Evolutionary conservation across 2,888 invertebrate genomes (phyloP), one percentile per base, ranked within the genome.

Genomic region (Cantharis lateralis): DNA sequence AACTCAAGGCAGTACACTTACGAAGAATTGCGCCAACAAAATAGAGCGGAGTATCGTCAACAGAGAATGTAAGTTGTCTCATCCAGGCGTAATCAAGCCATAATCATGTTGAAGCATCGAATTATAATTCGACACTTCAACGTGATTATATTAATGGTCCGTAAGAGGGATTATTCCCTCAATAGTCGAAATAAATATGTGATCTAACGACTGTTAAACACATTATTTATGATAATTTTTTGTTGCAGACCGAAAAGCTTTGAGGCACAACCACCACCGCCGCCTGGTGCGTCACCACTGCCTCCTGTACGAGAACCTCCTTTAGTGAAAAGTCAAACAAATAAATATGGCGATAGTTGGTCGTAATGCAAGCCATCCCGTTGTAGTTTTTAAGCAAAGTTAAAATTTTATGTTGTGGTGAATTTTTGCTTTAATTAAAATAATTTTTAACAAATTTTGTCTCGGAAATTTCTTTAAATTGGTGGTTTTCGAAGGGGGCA

Each of bases 11-110:
- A 89, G 0, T 90, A 92, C 13, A 91, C 92, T 0, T 95, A 95
- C 84, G 95, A 95, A 61, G 95, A 95, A 82, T 87, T 95, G 77
- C 90, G 95, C 16, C 91, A 90, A 70, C 90, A 89, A 84, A 95
- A 95, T 88, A 89, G 95, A 69, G 92, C 92, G 62, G 92, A 93
- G 28, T 92, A 91, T 85, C 85, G 85, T 74, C 85, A 87, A 74
- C 85, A 84, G 78, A 82, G 88, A 62, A 80, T 28, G 82, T 83
- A 20, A 82, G 75, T 76, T 18, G 0, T 2, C 18, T 18, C 18
- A 2, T 18, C 18, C 2, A 18, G 18, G 4, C 18, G 18, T 18
- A 18, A 18, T 3, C 2, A 18, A 18, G 18, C 18, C n/a, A n/a
- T n/a, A n/a, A n/a, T n/a, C n/a, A n/a, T n/a, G n/a, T n/a, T n/a